Evolutionary conservation across 1,140 invertebrate genomes (phyloP), one percentile per base, ranked within the genome.

Genomic region (Lethocerus indicus): DNA sequence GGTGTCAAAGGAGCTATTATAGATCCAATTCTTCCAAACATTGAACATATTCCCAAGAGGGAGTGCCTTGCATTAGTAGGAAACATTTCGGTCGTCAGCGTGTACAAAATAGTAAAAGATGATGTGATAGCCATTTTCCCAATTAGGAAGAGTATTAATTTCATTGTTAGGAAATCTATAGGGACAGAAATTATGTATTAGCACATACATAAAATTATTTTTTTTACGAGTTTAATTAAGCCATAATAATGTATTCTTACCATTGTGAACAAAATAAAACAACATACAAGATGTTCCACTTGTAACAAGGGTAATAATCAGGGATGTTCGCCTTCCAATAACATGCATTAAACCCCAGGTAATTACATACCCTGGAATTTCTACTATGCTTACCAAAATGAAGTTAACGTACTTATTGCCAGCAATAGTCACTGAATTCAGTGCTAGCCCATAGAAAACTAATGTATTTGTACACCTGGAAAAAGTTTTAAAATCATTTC

Each of bases 91-190:
- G 77, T 71, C 2, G 79, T 79, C 56, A 76, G 79, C 54, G 83
- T 71, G 63, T 81, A 83, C 7, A 79, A 63, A 14, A 76, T 71
- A 54, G 76, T 75, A 60, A 82, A 82, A 0, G 78, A 74, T 56
- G 73, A 71, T 13, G 79, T 77, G 45, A 80, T 80, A 24, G 75
- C 72, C 60, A 78, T 75, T 66, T 87, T 87, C 13, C 84, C 85
- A 14, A 75, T 58, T 49, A 88, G 68, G 59, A 79, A 84, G 5
- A 81, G 24, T 1, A 51, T 16, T 23, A 59, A 21, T 16, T 43
- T 44, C 1, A 46, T 4, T 18, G 16, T 29, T 4, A 9, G 26
- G 7, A 21, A 26, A 46, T 32, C 44, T 46, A n/a, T n/a, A 24
- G 23, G 5, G 16, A 43, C 16, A 23, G 16, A 16, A 40, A 40